Evolutionary conservation across 2,797 vertebrate genomes (phyloP).

Genomic region (Antennarius maculatus): DNA sequence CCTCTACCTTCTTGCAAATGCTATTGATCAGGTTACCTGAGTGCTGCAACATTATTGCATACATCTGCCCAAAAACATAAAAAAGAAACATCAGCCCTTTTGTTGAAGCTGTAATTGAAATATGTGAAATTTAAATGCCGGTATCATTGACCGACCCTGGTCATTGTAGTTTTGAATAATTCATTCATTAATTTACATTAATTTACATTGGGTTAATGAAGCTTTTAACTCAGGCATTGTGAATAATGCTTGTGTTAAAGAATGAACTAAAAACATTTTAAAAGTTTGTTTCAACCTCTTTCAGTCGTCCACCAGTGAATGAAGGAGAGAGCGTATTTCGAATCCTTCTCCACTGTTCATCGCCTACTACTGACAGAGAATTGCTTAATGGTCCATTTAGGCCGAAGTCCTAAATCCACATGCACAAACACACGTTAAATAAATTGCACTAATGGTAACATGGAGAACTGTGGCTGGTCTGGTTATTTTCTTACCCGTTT

Average conservation of each 20-base stretch:
- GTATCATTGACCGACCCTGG: not conserved
- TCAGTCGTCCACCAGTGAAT: constrained; percentile 84
- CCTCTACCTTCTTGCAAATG: constrained; percentile 65
- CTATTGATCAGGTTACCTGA: constrained; percentile 67
- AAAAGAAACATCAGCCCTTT: not conserved
- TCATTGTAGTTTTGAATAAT: no score
- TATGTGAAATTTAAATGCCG: not conserved
- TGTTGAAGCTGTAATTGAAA: no score
- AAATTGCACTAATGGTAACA: not conserved
- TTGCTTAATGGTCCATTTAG: constrained; percentile 75
- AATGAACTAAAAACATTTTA: not conserved
- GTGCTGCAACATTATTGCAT: constrained; percentile 75
- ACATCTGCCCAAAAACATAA: constrained; percentile 71
- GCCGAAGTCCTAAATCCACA: constrained; percentile 64
- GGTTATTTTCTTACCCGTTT: constrained; percentile 66
- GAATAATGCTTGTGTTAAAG: no score
- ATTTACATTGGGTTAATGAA: no score
- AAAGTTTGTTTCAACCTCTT: constrained; percentile 71
- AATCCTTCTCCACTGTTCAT: constrained; percentile 84
- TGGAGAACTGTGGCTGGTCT: no score
- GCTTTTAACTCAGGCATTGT: no score
- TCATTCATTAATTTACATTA: no score
- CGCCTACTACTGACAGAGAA: constrained; percentile 48
- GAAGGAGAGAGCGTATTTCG: constrained; percentile 77
- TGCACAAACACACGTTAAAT: not conserved